A percentile compares a stretch with the other conserved stretches of the same genome.
Evolutionary conservation across 2,113 vertebrate species (phyloP).

Genomic region (Syngnathus floridae): DNA sequence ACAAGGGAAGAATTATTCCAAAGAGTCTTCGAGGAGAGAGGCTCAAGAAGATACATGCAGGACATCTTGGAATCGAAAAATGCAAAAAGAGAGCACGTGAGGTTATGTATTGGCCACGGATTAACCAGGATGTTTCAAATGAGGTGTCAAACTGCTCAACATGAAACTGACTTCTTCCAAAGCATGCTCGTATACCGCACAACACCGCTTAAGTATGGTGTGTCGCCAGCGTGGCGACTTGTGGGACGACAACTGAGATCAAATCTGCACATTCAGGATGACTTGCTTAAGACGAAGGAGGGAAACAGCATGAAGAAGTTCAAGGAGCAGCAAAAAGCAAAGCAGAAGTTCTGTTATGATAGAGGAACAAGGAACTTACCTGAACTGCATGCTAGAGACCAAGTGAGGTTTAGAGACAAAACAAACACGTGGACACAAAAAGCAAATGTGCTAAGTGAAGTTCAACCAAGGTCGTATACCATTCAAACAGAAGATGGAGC

Average conservation of each 20-base stretch:
- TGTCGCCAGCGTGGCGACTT: too few relatives aligned
- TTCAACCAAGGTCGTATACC: not conserved
- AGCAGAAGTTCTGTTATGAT: not conserved
- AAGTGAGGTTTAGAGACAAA: not conserved
- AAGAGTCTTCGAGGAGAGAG: not conserved
- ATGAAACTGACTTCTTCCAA: too few relatives aligned
- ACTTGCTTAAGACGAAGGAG: too few relatives aligned
- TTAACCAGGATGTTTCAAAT: slow-evolving; percentile 12
- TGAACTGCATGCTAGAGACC: not conserved
- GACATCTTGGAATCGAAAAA: slow-evolving; percentile 12
- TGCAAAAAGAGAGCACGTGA: slow-evolving; percentile 8
- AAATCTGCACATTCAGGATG: too few relatives aligned
- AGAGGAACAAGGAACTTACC: not conserved
- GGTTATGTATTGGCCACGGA: not conserved
- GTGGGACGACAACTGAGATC: too few relatives aligned
- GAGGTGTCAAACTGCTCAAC: not conserved
- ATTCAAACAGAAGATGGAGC: not conserved
- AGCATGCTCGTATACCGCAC: too few relatives aligned
- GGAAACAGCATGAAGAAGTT: too few relatives aligned
- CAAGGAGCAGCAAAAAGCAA: too few relatives aligned
- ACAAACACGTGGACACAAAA: slow-evolving; percentile 2
- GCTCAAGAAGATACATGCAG: slow-evolving; percentile 5
- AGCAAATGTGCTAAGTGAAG: not conserved
- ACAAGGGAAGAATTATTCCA: not conserved
- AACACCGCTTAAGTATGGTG: too few relatives aligned